Conservation (phyloP, 2,888 invertebrate genomes). For the Himalopsyche tibetana region DNA sequence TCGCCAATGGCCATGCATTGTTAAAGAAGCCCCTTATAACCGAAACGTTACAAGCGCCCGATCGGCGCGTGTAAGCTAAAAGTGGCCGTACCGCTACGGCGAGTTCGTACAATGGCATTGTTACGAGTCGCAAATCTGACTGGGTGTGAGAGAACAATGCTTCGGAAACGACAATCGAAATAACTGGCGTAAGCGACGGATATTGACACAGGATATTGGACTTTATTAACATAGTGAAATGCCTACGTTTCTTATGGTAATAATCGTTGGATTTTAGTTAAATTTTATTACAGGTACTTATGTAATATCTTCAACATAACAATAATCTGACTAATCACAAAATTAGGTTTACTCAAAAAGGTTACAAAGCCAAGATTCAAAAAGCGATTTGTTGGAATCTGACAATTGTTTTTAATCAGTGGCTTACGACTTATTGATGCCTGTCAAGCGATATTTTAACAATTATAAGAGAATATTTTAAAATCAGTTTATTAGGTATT, state of each 20-base stretch:
- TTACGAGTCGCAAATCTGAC: slow-evolving; percentile 40
- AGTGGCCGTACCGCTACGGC: slow-evolving; percentile 28
- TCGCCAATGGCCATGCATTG: slow-evolving; percentile 61
- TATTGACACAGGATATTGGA: not conserved
- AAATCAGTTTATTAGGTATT: no score
- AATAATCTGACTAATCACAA: no score
- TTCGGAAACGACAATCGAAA: not conserved
- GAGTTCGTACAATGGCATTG: slow-evolving; percentile 46
- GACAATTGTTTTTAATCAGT: no score
- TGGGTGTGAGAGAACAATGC: slow-evolving; percentile 40
- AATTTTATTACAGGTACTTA: not conserved
- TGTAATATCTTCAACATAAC: no score
- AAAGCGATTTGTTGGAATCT: no score
- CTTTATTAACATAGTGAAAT: not conserved
- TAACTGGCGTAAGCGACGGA: not conserved
- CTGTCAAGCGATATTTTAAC: no score
- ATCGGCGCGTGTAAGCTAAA: slow-evolving; percentile 11
- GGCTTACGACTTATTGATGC: no score
- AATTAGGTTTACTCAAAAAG: no score
- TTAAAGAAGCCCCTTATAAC: slow-evolving; percentile 34
- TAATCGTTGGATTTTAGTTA: not conserved
- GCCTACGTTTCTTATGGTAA: not conserved
- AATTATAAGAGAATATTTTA: no score
- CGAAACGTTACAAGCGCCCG: slow-evolving; percentile 49
- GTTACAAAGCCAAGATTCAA: no score